Evolutionary conservation across 2,113 vertebrate genomes (phyloP), one percentile per base, ranked within the genome.

Genomic region (Pitta sordida): DNA sequence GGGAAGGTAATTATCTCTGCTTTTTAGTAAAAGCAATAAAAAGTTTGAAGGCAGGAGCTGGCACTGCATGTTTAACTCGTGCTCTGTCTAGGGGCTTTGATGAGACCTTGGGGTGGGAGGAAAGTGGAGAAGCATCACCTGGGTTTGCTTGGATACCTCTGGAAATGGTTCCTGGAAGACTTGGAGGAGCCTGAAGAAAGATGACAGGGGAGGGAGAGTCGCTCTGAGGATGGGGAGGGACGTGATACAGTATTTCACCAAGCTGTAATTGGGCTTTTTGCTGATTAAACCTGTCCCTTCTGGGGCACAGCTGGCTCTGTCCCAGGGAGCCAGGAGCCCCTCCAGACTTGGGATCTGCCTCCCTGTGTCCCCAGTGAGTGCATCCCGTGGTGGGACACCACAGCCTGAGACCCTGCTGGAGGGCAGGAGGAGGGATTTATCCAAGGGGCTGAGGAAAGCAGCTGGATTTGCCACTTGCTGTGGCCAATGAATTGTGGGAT

Each of bases 1-100:
- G 34, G 86, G 83, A 76, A 88, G 73, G 92, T 77, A 93, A 94
- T 96, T 86, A 89, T 92, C 83, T 69, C 10, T 26, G 86, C 62
- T 89, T 86, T 53, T 74, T 71, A 90, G 82, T 68, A 91, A 92
- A 87, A 93, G 62, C 90, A 39, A 91, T 91, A 44, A 32, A 55
- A 92, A 74, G 49, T 46, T 32, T 26, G 43, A 23, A 4, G 86
- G 79, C 56, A 29, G 74, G 73, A 83, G 46, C 86, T 52, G 17
- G 3, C 32, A 6, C 11, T 1, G 4, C n/a, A 63, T 59, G 84
- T 91, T 92, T 82, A 87, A 94, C 48, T 20, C 19, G 4, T 7
- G 83, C 70, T 27, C 12, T 4, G 30, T 13, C 49, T 29, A 59
- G 41, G 59, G 64, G 43, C 23, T 49, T 48, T 5, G 5, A 11